These are phyloP conservation scores for Galaxea fascicularis DNA, from an alignment of 92 coral and sea anemone genomes.

Conservation along the genomic window DNA sequence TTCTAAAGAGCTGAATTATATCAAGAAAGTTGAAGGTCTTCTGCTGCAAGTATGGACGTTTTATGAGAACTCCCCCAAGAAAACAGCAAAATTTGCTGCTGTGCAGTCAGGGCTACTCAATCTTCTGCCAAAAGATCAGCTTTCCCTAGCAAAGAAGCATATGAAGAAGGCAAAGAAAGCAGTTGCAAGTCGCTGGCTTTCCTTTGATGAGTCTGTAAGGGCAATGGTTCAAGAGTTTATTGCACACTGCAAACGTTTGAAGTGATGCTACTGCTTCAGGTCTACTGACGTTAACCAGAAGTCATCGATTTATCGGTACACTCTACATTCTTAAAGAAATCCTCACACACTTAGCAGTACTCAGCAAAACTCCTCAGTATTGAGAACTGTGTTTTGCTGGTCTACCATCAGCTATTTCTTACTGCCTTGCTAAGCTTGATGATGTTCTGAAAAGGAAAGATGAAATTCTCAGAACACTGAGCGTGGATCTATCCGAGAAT, in stretches of 20 bases:
- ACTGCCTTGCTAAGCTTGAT: constrained; percentile 61
- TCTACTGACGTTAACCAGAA: constrained; percentile 49
- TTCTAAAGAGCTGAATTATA: constrained; percentile 47
- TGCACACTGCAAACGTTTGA: constrained; percentile 54
- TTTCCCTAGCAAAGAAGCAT: constrained; percentile 44
- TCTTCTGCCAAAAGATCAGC: constrained; percentile 43
- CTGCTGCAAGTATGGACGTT: constrained; percentile 54
- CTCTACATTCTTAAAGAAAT: constrained; percentile 50
- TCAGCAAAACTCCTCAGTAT: constrained; percentile 61
- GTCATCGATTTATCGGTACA: constrained; percentile 43
- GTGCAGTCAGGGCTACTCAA: constrained; percentile 44
- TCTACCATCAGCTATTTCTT: constrained; percentile 58
- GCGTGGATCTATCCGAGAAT: constrained; percentile 50
- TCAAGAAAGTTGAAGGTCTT: constrained; percentile 50
- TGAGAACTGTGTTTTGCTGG: constrained; percentile 59
- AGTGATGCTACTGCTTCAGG: constrained; percentile 40
- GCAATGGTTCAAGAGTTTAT: constrained; percentile 49
- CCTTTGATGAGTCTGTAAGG: constrained; percentile 44
- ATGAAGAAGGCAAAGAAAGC: constrained; percentile 62
- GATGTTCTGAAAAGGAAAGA: constrained; percentile 1
- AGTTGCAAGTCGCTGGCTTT: constrained; percentile 53
- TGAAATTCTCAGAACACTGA: constrained; percentile 46
- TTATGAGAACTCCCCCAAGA: constrained; percentile 52
- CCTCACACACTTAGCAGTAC: constrained; percentile 31
- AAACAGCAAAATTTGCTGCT: constrained; percentile 45